A percentile compares a stretch with the other conserved stretches of the same genome.
These are phyloP conservation scores for Periplaneta americana DNA, from an alignment of 1,140 invertebrate genomes.

Conservation along the genomic window DNA sequence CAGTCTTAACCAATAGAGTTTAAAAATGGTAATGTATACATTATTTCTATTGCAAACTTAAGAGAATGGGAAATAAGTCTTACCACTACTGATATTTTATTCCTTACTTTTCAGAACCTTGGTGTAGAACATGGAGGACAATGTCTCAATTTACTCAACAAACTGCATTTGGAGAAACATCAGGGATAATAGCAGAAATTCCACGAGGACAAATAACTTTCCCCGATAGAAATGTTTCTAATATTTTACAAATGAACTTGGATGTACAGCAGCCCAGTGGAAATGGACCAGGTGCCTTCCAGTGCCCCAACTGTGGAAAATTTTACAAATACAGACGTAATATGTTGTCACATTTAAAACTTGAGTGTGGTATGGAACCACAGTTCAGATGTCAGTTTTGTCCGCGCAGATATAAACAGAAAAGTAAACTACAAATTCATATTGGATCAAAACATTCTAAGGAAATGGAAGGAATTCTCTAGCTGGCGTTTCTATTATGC, in stretches of 20 bases:
- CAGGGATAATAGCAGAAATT: not conserved
- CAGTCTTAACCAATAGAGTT: too few species aligned
- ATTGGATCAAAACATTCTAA: conserved; percentile 12
- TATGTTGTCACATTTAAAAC: conserved; percentile 42
- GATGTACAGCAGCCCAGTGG: not conserved
- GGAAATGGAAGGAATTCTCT: not conserved
- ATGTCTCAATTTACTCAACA: not conserved
- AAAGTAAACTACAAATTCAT: conserved; percentile 13
- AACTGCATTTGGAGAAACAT: not conserved
- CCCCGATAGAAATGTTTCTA: not conserved
- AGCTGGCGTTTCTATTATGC: too few species aligned
- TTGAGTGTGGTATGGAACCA: conserved; percentile 44
- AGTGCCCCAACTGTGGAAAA: conserved; percentile 42
- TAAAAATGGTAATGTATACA: too few species aligned
- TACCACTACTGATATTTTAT: too few species aligned
- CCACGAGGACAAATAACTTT: not conserved
- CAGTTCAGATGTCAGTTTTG: conserved; percentile 43
- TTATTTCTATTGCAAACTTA: too few species aligned
- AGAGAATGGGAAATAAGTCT: too few species aligned
- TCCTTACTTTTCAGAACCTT: not conserved
- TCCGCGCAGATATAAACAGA: conserved; percentile 17
- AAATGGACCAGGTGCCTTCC: conserved; percentile 34
- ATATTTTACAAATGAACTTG: not conserved
- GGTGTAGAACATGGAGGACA: not conserved
- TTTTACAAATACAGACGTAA: conserved; percentile 34